Base-by-base conservation (phyloP, 2,797 vertebrate species). In the Etheostoma nigrum region DNA sequence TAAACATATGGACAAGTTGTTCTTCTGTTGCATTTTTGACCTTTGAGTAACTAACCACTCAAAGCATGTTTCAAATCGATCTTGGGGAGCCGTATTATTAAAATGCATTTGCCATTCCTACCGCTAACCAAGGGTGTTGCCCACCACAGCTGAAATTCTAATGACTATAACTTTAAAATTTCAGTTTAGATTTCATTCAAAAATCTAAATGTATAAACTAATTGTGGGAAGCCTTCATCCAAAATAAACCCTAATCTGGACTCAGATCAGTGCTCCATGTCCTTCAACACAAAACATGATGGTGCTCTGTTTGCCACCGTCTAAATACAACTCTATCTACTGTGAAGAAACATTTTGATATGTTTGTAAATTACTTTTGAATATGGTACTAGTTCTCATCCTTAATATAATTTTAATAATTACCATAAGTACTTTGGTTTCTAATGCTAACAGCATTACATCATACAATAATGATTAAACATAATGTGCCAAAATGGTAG, bases 401-500 rank as follows among this genome's bases (percentile, higher is more conserved):
- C 44, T 78, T 65, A 27, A 27, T 63, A 36, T 89, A 75, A 73
- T 83, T 87, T 85, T 86, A 64, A 74, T 80, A 70, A 63, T 81
- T 69, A 25, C 44, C 40, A 60, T 82, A 48, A 4, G n/a, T 76
- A 62, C 58, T 64, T 74, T 71, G 63, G 62, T 81, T 86, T 27
- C 59, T 74, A 42, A 70, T 70, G 63, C 36, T 67, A 67, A 74
- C 71, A 70, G 78, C 30, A 27, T 52, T 52, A 78, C 67, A 53
- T 5, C 18, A 52, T 54, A 60, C 21, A 40, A 64, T 53, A 23
- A 66, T 42, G 53, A 71, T 78, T 30, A 71, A 82, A 75, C 62
- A 64, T 70, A 54, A 84, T 59, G 92, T 93, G 92, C 92, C 92
- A 92, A 90, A 88, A 82, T 70, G 61, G 73, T 86, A 58, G 72